A percentile compares a stretch with the other conserved stretches of the same genome.
These are phyloP conservation scores for Caenorhabditis remanei DNA, from an alignment of 1,140 invertebrate genomes.

Conservation along the genomic window DNA sequence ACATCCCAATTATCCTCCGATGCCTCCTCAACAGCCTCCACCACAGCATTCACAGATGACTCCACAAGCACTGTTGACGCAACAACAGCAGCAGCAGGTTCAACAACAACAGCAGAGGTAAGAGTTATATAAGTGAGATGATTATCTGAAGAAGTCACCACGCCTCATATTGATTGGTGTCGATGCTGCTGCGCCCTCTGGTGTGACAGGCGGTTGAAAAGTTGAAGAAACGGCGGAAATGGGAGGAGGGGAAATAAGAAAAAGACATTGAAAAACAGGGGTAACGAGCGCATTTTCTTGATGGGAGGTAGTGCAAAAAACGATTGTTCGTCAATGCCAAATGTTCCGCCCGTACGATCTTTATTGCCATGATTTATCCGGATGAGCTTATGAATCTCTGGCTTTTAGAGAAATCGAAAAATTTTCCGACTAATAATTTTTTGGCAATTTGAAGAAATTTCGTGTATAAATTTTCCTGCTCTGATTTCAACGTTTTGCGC, in stretches of 20 bases:
- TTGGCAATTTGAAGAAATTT: too few relatives aligned
- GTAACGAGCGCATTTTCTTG: conserved; percentile 31
- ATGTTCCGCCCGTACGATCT: not conserved
- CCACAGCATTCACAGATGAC: not conserved
- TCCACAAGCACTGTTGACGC: not conserved
- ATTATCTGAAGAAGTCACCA: conserved; percentile 1
- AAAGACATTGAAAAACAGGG: conserved; percentile 8
- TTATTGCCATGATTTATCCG: too few relatives aligned
- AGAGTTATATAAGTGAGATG: not conserved
- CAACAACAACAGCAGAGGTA: conserved; percentile 42
- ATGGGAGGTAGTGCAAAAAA: conserved; percentile 10
- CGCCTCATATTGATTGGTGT: conserved; percentile 25
- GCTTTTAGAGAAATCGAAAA: too few relatives aligned
- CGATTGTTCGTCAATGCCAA: not conserved
- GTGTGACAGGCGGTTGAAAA: conserved; percentile 14
- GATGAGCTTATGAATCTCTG: too few relatives aligned
- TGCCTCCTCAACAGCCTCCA: not conserved
- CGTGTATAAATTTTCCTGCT: too few relatives aligned
- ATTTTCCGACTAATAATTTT: too few relatives aligned
- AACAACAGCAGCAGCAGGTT: conserved; percentile 32
- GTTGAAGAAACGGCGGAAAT: conserved; percentile 15
- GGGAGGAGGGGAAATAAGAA: not conserved
- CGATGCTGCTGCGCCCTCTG: not conserved
- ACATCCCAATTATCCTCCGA: not conserved
- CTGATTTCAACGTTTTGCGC: too few relatives aligned